Conservation (phyloP, 2,113 vertebrate genomes). For the Zeus faber region DNA sequence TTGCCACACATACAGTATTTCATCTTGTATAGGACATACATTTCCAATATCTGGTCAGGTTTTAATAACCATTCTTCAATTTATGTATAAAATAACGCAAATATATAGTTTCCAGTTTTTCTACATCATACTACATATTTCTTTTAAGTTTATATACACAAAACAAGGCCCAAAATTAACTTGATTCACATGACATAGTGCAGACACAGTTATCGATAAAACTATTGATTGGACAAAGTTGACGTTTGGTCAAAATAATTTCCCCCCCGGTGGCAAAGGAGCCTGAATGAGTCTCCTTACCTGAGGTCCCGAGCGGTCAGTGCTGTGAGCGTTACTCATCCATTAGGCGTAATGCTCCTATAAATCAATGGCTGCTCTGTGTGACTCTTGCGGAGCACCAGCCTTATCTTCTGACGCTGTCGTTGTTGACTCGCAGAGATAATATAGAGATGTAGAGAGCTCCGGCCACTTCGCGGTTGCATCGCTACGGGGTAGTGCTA, state of each 20-base stretch:
- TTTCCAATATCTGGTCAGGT: too few species aligned
- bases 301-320: conserved; percentile 39
- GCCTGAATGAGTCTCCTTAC: conserved; percentile 48
- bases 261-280: background rate
- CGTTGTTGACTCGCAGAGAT: conserved; percentile 59
- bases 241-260: background rate
- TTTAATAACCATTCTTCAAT: too few species aligned
- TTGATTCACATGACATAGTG: too few species aligned
- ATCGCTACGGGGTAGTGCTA: conserved; percentile 52
- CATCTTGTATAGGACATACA: too few species aligned
- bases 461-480: conserved; percentile 46
- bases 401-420: conserved; percentile 50
- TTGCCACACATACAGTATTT: too few species aligned
- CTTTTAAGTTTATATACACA: too few species aligned
- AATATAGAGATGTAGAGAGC: conserved; percentile 36
- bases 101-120: too few species aligned
- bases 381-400: conserved; percentile 7
- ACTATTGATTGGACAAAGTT: background rate
- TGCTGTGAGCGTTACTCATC: conserved; percentile 8
- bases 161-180: too few species aligned
- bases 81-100: too few species aligned
- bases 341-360: conserved; percentile 38
- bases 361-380: conserved; percentile 59
- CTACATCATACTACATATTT: too few species aligned
- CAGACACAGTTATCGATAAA: background rate